A percentile compares a stretch with the other conserved stretches of the same genome.
phyloP scores from a whole-genome alignment of 2,888 invertebrate species.

The Eupithecia exiguata region DNA sequence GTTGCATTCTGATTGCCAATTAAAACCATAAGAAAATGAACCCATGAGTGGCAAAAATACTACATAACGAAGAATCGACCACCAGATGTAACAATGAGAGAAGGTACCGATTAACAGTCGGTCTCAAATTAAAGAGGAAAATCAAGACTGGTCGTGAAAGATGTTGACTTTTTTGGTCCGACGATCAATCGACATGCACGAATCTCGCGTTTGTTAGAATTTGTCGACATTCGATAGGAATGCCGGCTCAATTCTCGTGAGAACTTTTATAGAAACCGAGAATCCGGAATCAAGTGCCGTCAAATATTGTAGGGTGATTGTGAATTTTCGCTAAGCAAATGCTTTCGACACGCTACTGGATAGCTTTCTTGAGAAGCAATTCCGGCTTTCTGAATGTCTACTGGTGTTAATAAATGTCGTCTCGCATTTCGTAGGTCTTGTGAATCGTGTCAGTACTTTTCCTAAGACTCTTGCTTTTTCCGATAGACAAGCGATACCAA shows the following conservation, averaged over 20 bases:
- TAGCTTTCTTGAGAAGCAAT: slow-evolving; percentile 74
- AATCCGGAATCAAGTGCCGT: slow-evolving; percentile 65
- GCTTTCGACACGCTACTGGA: slow-evolving; percentile 75
- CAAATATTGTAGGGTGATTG: slow-evolving; percentile 73
- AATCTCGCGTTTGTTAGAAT: slow-evolving; percentile 77
- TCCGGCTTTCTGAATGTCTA: slow-evolving; percentile 57
- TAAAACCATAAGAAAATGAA: background rate
- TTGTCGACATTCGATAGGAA: slow-evolving; percentile 72
- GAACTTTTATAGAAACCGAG: slow-evolving; percentile 61
- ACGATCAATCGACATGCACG: slow-evolving; percentile 78
- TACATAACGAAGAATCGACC: background rate
- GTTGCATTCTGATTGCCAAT: background rate
- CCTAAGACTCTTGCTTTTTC: slow-evolving; percentile 12
- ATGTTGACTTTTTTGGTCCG: slow-evolving; percentile 75
- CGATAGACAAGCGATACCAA: background rate
- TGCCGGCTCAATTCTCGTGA: slow-evolving; percentile 80
- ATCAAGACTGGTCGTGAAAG: slow-evolving; percentile 46
- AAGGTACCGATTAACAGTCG: background rate
- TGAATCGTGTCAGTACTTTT: slow-evolving; percentile 67
- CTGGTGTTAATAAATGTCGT: slow-evolving; percentile 58
- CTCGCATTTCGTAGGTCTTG: slow-evolving; percentile 63
- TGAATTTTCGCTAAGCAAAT: slow-evolving; percentile 79
- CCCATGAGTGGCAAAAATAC: background rate
- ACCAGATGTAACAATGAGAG: background rate
- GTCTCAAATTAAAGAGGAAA: background rate